phyloP scores from a whole-genome alignment of 1,140 invertebrate genomes.

The Drosophila orena region DNA sequence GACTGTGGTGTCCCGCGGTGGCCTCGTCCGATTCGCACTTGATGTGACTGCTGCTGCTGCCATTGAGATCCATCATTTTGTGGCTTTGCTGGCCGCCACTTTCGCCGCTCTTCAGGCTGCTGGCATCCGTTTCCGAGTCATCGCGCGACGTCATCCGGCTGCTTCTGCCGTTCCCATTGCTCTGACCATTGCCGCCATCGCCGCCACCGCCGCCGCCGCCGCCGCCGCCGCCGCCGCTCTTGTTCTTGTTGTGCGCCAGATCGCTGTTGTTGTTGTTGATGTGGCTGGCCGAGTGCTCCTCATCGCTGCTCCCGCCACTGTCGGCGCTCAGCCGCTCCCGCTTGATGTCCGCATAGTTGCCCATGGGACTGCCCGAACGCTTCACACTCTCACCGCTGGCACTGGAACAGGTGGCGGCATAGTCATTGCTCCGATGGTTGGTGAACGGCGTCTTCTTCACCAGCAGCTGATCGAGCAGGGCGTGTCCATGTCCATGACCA shows the following conservation, averaged over 20 bases:
- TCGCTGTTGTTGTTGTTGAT: slow-evolving; percentile 69
- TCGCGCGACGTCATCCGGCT: slow-evolving; percentile 75
- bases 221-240: slow-evolving; percentile 43
- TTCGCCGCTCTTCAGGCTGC: slow-evolving; percentile 72
- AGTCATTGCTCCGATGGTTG: slow-evolving; percentile 73
- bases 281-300: slow-evolving; percentile 42
- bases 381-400: slow-evolving; percentile 53
- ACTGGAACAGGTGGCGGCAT: slow-evolving; percentile 52
- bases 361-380: slow-evolving; percentile 73
- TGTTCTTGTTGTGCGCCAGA: slow-evolving; percentile 75
- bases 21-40: slow-evolving; percentile 51
- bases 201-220: slow-evolving; percentile 30
- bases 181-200: slow-evolving; percentile 14
- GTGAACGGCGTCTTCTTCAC: slow-evolving; percentile 87
- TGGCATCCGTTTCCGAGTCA: slow-evolving; percentile 77
- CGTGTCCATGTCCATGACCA: slow-evolving; percentile 87
- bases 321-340: slow-evolving; percentile 70
- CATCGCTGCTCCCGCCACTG: slow-evolving; percentile 63
- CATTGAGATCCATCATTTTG: slow-evolving; percentile 82
- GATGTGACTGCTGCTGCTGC: slow-evolving; percentile 56
- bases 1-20: background rate
- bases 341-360: slow-evolving; percentile 72
- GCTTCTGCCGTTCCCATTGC: slow-evolving; percentile 42
- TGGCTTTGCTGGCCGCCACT: slow-evolving; percentile 49
- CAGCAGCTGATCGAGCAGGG: slow-evolving; percentile 90